A percentile compares a stretch with the other conserved stretches of the same genome.
phyloP scores from a whole-genome alignment of 2,113 vertebrate species.

The Heloderma charlesbogerti region DNA sequence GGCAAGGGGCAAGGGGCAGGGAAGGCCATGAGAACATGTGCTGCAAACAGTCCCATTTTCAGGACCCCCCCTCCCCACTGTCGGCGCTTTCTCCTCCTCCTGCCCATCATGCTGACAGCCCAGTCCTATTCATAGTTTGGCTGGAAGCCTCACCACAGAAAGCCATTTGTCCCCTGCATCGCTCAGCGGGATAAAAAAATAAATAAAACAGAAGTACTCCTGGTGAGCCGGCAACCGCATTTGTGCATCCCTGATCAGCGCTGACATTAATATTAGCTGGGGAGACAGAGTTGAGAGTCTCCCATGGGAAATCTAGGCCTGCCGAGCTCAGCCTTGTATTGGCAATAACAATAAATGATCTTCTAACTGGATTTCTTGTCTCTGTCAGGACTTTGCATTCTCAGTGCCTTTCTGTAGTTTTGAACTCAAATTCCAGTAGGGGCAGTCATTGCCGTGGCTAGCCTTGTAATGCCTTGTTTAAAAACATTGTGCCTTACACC shows the following conservation, averaged over 20 bases:
- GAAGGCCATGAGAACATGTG: background rate
- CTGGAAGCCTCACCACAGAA: background rate
- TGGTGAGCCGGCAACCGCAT: background rate
- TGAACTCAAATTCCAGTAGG: constrained; percentile 21
- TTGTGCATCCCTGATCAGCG: background rate
- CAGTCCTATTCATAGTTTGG: background rate
- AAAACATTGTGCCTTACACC: constrained; percentile 19
- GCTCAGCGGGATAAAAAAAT: background rate
- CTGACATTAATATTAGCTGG: background rate
- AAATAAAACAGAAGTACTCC: background rate
- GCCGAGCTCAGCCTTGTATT: background rate
- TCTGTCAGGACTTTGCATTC: background rate
- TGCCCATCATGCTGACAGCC: background rate
- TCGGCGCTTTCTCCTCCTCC: background rate
- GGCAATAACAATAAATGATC: background rate
- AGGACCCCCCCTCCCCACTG: too few relatives aligned
- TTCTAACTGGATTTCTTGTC: constrained; percentile 24
- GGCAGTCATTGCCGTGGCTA: background rate
- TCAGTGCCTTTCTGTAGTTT: background rate
- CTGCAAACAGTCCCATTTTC: background rate
- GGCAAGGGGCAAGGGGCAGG: background rate
- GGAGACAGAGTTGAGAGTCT: background rate
- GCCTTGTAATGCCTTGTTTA: constrained; percentile 11
- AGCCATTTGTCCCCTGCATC: background rate
- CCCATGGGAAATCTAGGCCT: background rate